Base-by-base conservation (phyloP, 2,113 vertebrate genomes). In the Alligator mississippiensis region DNA sequence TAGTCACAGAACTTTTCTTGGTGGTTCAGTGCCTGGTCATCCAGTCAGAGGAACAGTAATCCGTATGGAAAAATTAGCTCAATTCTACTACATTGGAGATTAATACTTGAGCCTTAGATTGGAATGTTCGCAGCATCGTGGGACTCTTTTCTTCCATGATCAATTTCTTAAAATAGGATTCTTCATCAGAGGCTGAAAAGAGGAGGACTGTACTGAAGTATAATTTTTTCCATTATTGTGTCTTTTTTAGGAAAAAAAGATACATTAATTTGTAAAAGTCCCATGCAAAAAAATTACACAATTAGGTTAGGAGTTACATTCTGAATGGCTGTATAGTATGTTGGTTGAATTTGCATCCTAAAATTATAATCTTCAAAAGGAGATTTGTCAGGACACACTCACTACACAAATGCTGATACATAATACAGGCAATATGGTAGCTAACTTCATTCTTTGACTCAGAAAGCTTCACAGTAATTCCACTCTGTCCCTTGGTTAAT, bases 141-240 rank as follows among this genome's bases (percentile, higher is more conserved):
- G 97, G 96, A 96, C 96, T 98, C 98, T 97, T 97, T 98, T 98
- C 97, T 98, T 98, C 98, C 98, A 98, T 98, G 98, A 97, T 99
- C 99, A 99, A 98, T 99, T 99, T 98, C 99, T 99, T 98, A 99
- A 99, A 98, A 99, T 98, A 98, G 99, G 99, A 97, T 99, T 99
- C 99, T 99, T 99, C 99, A 99, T 98, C 98, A 99, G 98, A 98
- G 99, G 99, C 98, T 99, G 99, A 98, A 99, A 99, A 99, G 98
- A 99, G 98, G 99, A 99, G 98, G 99, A 99, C 98, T 99, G 95
- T 98, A 99, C 99, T 99, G 99, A 99, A 98, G 99, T 99, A 99
- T 98, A 97, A 97, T 98, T 99, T 93, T 97, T 99, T 98, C 98
- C 98, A 99, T 98, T 97, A 99, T 96, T 97, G 95, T 98, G 89